Percentiles rank a stretch among this genome's conserved stretches.
Evolutionary conservation across 2,797 vertebrate genomes (phyloP).

Genomic region (Intellagama lesueurii): DNA sequence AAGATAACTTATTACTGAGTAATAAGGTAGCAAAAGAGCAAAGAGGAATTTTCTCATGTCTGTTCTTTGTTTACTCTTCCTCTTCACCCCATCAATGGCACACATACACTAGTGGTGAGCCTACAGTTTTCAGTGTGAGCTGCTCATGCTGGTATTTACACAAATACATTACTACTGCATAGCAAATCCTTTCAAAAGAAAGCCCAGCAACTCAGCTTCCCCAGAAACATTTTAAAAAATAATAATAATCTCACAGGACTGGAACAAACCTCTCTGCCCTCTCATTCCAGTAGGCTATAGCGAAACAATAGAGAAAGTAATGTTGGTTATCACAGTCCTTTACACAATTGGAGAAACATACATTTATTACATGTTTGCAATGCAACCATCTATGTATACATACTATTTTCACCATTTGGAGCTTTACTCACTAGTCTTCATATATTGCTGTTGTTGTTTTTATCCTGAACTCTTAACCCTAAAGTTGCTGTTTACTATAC

Average conservation of each 20-base stretch:
- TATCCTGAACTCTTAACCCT: background rate
- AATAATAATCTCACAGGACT: background rate
- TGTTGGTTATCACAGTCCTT: slow-evolving; percentile 4
- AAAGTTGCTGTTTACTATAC: background rate
- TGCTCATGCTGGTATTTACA: slow-evolving; percentile 14
- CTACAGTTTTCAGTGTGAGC: slow-evolving; percentile 26
- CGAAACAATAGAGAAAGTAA: background rate
- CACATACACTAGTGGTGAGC: background rate
- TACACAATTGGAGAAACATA: background rate
- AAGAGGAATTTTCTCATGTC: background rate
- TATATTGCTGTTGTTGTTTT: background rate
- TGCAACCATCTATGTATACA: background rate
- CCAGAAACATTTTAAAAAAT: background rate
- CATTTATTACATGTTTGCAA: background rate
- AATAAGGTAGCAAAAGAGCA: slow-evolving; percentile 7
- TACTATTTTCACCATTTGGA: background rate
- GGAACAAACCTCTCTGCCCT: background rate
- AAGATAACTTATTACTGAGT: slow-evolving; percentile 16
- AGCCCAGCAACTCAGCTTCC: slow-evolving; percentile 4
- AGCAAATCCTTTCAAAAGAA: slow-evolving; percentile 23
- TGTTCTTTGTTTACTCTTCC: slow-evolving; percentile 15
- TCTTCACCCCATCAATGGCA: background rate
- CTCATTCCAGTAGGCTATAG: background rate
- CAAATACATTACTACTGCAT: slow-evolving; percentile 6
- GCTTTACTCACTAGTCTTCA: background rate